Base-by-base conservation (phyloP, 2,113 vertebrate genomes). In the Siphamia tubifer region DNA sequence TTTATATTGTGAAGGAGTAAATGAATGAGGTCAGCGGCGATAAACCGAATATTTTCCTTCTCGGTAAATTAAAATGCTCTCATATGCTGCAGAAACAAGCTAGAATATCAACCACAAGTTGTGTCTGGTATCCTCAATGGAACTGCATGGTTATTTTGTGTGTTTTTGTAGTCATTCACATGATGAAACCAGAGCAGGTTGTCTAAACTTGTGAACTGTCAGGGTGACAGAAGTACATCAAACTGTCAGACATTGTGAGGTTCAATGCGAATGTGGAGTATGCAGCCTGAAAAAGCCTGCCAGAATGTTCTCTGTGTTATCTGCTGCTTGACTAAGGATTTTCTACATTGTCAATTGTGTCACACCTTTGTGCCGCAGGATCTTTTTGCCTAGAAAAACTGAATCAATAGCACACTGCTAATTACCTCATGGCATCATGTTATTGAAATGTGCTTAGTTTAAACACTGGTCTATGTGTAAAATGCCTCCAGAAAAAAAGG, bases 211-310 rank as follows among this genome's bases (percentile, higher is more conserved):
- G 42, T 51, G 36, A 45, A 63, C 36, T 54, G 54, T 62, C 53
- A 57, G 35, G 42, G 15, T 53, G 66, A 68, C 56, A 67, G 56
- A 72, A 75, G 55, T 45, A 10, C 54, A 56, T 63, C 47, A 51
- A 58, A 36, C 54, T 19, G 15, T 60, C 67, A 71, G 54, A 31
- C 7, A 7, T n/a, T 34, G 17, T 43, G 38, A 23, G 47, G 8
- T 25, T 16, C 24, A 35, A 17, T 38, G 39, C 8, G 53, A 49
- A 4, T 13, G 12, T 42, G 34, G 11, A 12, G n/a, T n/a, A n/a
- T n/a, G 25, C 24, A 15, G 43, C 31, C 8, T 63, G 45, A 25
- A 19, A 27, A 20, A 32, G 38, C 48, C 40, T 52, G 66, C 47
- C 60, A 43, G 53, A 28, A 65, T 40, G 49, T 42, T 6, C 20